A percentile compares a stretch with the other conserved stretches of the same genome.
phyloP scores from a whole-genome alignment of 2,113 vertebrate species.

The Cavia aperea region DNA sequence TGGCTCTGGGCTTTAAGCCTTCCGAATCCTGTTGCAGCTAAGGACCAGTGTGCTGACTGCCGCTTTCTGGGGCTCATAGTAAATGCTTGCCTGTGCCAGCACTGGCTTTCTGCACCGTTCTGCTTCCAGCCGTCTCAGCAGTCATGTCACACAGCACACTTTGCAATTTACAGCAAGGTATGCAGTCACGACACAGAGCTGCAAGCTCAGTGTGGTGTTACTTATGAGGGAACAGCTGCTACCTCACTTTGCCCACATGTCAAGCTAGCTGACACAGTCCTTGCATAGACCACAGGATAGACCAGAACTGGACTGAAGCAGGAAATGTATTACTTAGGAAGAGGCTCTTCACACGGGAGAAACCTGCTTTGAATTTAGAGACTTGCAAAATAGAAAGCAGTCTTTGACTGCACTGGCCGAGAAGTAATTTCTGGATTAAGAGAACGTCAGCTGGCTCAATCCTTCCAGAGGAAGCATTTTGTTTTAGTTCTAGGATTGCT shows the following conservation, averaged over 20 bases:
- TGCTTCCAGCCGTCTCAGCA: neutral
- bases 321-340: neutral
- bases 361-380: neutral
- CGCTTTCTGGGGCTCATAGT: neutral
- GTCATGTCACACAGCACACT: neutral
- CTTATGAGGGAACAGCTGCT: neutral
- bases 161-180: neutral
- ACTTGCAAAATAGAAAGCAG: neutral
- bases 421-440: neutral
- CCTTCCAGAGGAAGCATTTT: neutral
- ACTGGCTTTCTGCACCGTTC: neutral
- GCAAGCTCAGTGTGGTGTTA: rapidly evolving
- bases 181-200: neutral
- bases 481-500: neutral
- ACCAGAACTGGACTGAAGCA: neutral
- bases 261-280: neutral
- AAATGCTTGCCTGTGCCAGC: neutral
- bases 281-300: rapidly evolving
- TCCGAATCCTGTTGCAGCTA: rapidly evolving
- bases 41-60: rapidly evolving
- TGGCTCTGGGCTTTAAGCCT: neutral
- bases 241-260: no score
- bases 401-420: neutral
- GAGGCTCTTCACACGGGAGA: neutral
- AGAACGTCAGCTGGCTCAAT: neutral